phyloP scores from a whole-genome alignment of 1,140 invertebrate species.

The Drosophila fuyamai region DNA sequence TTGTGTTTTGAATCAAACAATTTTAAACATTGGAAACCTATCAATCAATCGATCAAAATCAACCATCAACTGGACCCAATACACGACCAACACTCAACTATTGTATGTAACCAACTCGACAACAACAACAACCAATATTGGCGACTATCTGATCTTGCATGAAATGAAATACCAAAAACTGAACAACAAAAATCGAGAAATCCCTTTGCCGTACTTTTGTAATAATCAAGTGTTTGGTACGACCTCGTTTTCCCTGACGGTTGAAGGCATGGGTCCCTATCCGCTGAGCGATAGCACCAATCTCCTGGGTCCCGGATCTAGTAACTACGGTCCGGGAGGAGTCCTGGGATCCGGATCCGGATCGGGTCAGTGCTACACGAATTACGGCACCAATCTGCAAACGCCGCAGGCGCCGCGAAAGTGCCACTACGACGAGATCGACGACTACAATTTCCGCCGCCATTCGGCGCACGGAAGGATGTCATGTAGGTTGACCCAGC shows the following conservation, averaged over 20 bases:
- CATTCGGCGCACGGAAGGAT: conserved; percentile 84
- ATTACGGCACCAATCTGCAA: conserved; percentile 84
- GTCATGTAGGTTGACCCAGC: conserved; percentile 72
- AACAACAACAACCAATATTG: conserved; percentile 42
- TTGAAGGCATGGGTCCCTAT: conserved; percentile 85
- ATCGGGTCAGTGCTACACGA: conserved; percentile 77
- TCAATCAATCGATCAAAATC: conserved; percentile 37
- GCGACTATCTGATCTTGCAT: conserved; percentile 63
- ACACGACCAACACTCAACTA: conserved; percentile 54
- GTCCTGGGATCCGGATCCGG: conserved; percentile 24
- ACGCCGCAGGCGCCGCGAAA: conserved; percentile 83
- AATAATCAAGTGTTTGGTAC: conserved; percentile 84
- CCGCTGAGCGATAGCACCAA: conserved; percentile 84
- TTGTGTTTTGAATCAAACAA: conserved; percentile 50
- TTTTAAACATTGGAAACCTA: conserved; percentile 51
- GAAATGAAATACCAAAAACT: conserved; percentile 45
- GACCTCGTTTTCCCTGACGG: conserved; percentile 84
- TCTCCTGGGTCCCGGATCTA: conserved; percentile 80
- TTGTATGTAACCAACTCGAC: conserved; percentile 68
- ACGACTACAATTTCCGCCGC: conserved; percentile 79
- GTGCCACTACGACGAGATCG: conserved; percentile 81
- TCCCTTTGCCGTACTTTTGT: conserved; percentile 19
- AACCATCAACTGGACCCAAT: conserved; percentile 37
- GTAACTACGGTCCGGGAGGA: conserved; percentile 48
- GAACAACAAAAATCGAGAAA: conserved; percentile 39